A percentile compares a stretch with the other conserved stretches of the same genome.
phyloP scores from a whole-genome alignment of 2,888 invertebrate genomes.

The Athalia rosae region DNA sequence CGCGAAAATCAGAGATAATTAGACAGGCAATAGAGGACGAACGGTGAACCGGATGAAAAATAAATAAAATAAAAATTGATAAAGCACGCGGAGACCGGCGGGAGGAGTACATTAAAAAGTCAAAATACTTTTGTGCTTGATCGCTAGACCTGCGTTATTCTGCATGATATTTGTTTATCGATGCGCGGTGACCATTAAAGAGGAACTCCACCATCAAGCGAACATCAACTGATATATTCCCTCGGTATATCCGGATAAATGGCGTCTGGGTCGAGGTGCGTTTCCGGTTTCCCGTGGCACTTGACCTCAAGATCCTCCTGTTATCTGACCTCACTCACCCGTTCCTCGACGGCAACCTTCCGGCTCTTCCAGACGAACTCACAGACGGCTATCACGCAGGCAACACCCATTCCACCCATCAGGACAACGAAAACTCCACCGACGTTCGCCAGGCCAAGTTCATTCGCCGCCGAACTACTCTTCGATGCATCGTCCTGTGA shows the following conservation, averaged over 20 bases:
- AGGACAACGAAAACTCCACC: slow-evolving; percentile 98
- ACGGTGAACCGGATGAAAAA: too few relatives aligned
- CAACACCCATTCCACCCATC: slow-evolving; percentile 93
- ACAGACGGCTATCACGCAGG: slow-evolving; percentile 94
- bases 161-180: neutral
- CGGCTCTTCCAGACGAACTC: slow-evolving; percentile 97
- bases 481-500: slow-evolving; percentile 88
- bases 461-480: slow-evolving; percentile 90
- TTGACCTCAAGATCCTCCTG: slow-evolving; percentile 59
- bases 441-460: slow-evolving; percentile 94
- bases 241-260: slow-evolving; percentile 66
- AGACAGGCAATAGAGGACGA: too few relatives aligned
- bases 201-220: slow-evolving; percentile 67
- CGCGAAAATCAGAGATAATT: too few relatives aligned
- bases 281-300: slow-evolving; percentile 55
- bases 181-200: slow-evolving; percentile 58
- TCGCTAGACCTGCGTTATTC: too few relatives aligned
- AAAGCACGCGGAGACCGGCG: too few relatives aligned
- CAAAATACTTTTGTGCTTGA: too few relatives aligned
- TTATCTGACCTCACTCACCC: slow-evolving; percentile 79
- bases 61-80: too few relatives aligned
- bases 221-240: slow-evolving; percentile 68
- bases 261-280: slow-evolving; percentile 65
- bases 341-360: slow-evolving; percentile 92
- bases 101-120: too few relatives aligned